Evolutionary conservation across 2,797 vertebrate genomes (phyloP).

Genomic region (Aphelocoma californica): DNA sequence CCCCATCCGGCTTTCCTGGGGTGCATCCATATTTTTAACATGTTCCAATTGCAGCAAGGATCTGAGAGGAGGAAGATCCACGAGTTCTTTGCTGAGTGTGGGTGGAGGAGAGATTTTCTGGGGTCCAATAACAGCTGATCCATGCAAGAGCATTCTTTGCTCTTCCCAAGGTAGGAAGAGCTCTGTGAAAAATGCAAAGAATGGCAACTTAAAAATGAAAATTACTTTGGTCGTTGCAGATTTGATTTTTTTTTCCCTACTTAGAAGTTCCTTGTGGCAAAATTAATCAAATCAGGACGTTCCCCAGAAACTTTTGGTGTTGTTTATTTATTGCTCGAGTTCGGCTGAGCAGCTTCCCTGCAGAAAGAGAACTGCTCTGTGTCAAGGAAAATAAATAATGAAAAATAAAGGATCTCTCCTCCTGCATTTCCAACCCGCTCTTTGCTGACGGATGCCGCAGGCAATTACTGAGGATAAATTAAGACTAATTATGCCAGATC

Average conservation of each 20-base stretch:
- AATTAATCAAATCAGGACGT: conserved; percentile 39
- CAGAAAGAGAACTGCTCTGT: neutral
- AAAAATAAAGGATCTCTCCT: conserved; percentile 9
- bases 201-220: conserved; percentile 1
- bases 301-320: conserved; percentile 26
- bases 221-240: neutral
- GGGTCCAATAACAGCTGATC: neutral
- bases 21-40: neutral
- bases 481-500: conserved; percentile 44
- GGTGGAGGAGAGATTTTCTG: neutral
- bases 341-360: neutral
- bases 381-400: conserved; percentile 19
- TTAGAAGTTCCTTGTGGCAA: conserved; percentile 41
- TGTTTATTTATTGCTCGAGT: conserved; percentile 31
- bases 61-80: neutral
- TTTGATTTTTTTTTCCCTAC: neutral
- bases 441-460: conserved; percentile 33
- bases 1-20: neutral
- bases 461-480: conserved; percentile 46
- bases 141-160: neutral
- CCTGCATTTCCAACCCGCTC: neutral
- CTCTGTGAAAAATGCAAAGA: neutral
- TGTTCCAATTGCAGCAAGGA: neutral
- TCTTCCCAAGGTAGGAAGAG: neutral
- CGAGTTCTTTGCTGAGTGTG: neutral